These are phyloP conservation scores for Cirrhinus molitorella DNA, from an alignment of 2,797 vertebrate species.

Conservation along the genomic window DNA sequence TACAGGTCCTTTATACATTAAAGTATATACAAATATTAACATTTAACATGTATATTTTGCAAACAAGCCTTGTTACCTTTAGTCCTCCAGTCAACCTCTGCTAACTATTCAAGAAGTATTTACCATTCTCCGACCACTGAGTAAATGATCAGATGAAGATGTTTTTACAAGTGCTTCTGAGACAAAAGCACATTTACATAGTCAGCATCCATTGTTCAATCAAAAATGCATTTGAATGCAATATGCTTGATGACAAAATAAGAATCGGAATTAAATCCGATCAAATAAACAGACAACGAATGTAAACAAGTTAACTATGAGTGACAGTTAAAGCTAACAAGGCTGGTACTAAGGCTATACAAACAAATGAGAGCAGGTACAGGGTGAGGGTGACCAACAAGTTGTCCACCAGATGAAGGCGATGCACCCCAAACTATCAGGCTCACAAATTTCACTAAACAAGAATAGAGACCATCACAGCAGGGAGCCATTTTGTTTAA, in stretches of 20 bases:
- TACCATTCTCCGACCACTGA: background rate
- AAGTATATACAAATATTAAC: conserved; percentile 55
- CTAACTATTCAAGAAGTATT: background rate
- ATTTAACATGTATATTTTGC: conserved; percentile 33
- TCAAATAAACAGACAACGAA: background rate
- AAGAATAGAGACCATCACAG: conserved; percentile 4
- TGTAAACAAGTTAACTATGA: background rate
- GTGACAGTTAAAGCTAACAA: background rate
- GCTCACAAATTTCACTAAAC: background rate
- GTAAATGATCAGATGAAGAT: background rate
- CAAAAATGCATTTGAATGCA: background rate
- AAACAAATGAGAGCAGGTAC: background rate
- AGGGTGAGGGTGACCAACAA: background rate
- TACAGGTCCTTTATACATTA: conserved; percentile 54
- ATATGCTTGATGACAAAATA: background rate
- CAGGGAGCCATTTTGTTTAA: background rate
- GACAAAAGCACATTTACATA: background rate
- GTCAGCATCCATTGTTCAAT: background rate
- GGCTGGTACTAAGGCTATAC: background rate
- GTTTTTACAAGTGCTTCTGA: background rate
- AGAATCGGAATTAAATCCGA: background rate
- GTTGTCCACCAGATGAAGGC: background rate
- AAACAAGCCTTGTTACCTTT: background rate
- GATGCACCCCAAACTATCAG: background rate
- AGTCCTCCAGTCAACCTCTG: background rate